Conservation (phyloP, 2,888 invertebrate species). For the Cancer borealis region DNA sequence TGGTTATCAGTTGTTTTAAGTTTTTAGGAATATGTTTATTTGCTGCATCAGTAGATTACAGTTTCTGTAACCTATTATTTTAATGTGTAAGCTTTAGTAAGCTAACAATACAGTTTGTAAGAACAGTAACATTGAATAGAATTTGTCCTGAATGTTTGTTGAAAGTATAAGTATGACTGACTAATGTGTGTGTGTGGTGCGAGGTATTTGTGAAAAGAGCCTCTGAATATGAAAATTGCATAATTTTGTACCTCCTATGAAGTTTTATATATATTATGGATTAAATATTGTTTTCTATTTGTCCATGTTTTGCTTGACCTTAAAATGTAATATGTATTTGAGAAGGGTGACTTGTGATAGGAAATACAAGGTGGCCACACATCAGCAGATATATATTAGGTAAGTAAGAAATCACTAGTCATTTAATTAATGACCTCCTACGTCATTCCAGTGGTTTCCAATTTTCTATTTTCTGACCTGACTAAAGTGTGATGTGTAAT, state of each 20-base stretch:
- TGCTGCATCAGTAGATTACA: not conserved
- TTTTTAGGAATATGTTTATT: not conserved
- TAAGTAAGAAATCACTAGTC: too few species aligned
- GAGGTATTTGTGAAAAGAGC: not conserved
- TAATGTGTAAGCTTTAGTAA: not conserved
- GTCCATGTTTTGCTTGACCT: not conserved
- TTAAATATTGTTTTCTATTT: slow-evolving; percentile 25
- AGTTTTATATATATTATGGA: not conserved
- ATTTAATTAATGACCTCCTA: too few species aligned
- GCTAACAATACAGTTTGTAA: not conserved
- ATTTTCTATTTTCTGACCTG: too few species aligned
- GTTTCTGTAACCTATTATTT: not conserved
- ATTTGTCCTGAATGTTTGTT: not conserved
- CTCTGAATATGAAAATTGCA: not conserved
- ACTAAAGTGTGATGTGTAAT: too few species aligned
- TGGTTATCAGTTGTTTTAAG: not conserved
- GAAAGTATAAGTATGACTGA: not conserved
- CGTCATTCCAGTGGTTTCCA: too few species aligned
- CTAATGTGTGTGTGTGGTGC: not conserved
- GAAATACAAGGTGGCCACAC: too few species aligned
- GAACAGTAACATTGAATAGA: not conserved
- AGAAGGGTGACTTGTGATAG: not conserved
- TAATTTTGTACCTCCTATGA: slow-evolving; percentile 23
- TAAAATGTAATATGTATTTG: not conserved
- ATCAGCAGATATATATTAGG: too few species aligned